Base-by-base conservation (phyloP, 2,797 vertebrate species). In the Mormyrus hasselquistii region DNA sequence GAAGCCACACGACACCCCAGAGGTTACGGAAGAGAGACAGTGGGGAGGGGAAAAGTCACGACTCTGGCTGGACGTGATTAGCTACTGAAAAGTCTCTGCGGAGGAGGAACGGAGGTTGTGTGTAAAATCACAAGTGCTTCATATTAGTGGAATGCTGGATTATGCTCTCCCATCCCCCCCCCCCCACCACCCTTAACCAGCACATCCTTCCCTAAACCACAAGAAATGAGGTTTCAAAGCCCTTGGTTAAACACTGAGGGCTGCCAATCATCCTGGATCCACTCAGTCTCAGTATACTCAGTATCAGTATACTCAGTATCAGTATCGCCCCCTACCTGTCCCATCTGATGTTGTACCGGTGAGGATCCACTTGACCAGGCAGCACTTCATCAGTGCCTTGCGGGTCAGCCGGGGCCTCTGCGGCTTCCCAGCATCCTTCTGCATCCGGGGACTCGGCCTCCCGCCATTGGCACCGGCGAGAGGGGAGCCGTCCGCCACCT, bases 341-440 rank as follows among this genome's bases (percentile, higher is more conserved):
- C 96, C 96, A 92, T 97, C 96, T 0, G 96, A 94, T 0, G 93
- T 95, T 0, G 96, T 93, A 1, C 96, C 97, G 89, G 96, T 96
- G 29, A 97, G 96, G 89, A 98, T 97, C 96, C 97, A 97, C 93
- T 97, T 97, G 89, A 97, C 95, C 29, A 97, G 94, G 84, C 97
- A 97, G 86, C 97, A 97, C 41, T 95, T 95, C 97, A 97, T 97
- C 91, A 97, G 93, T 1, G 97, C 96, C 93, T 96, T 96, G 65
- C 96, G 96, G 0, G 95, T 92, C 65, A 98, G 90, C 6, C 95
- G 92, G 0, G 96, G 96, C 93, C 90, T 95, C 94, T 97, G 96
- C 96, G 97, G 97, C 90, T 97, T 97, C 91, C 94, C 91, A 2
- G 94, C 93, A 0, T 95, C 94, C 0, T 91, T 91, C 91, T 94